Conservation (phyloP, 2,888 invertebrate species). For the Ypsolopha scabrella region DNA sequence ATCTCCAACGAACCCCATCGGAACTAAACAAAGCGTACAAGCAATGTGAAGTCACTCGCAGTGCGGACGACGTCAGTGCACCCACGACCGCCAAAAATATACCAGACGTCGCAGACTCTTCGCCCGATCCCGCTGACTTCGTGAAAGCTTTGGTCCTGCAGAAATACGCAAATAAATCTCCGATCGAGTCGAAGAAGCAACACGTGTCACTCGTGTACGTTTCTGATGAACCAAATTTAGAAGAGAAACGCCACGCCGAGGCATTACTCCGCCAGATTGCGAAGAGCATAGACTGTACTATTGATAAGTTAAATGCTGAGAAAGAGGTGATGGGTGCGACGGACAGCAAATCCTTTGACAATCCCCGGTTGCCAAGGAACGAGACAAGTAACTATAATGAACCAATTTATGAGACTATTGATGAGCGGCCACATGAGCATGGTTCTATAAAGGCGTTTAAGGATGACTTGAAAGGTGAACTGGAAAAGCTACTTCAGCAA, state of each 20-base stretch:
- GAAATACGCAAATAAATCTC: constrained; percentile 47
- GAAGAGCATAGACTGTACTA: constrained; percentile 52
- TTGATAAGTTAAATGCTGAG: constrained; percentile 42
- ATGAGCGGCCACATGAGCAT: constrained; percentile 17
- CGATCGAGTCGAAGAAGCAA: constrained; percentile 36
- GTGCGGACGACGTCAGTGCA: constrained; percentile 18
- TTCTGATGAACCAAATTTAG: constrained; percentile 38
- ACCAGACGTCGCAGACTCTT: constrained; percentile 21
- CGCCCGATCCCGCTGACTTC: constrained; percentile 44
- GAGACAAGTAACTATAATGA: constrained; percentile 13
- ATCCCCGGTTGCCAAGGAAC: not conserved
- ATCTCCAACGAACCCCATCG: constrained; percentile 35
- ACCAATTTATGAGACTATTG: constrained; percentile 37
- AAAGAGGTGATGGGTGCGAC: constrained; percentile 41
- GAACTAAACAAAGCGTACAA: constrained; percentile 18
- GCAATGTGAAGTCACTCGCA: constrained; percentile 6
- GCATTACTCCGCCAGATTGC: constrained; percentile 57
- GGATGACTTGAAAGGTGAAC: constrained; percentile 42
- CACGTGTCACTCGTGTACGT: constrained; percentile 61
- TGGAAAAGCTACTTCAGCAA: constrained; percentile 34
- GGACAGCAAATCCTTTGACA: constrained; percentile 30
- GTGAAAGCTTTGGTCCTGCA: constrained; percentile 57
- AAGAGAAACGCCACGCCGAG: constrained; percentile 54
- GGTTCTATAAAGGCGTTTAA: constrained; percentile 33
- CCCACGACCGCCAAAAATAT: constrained; percentile 50